A percentile compares a stretch with the other conserved stretches of the same genome.
These are phyloP conservation scores for Mylabris phalerata DNA, from an alignment of 1,140 invertebrate genomes.

Conservation along the genomic window DNA sequence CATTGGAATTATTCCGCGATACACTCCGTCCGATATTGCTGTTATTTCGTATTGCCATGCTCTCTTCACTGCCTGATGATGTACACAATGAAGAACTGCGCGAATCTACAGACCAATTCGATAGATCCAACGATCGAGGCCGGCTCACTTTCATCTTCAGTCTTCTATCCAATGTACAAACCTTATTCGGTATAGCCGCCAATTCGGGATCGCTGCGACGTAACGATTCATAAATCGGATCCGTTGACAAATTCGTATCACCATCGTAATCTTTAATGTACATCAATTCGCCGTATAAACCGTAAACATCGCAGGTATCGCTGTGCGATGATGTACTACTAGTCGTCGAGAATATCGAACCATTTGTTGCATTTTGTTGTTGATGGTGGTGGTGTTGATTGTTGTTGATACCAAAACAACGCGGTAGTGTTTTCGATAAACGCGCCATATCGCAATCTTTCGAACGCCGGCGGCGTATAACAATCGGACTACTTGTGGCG, in stretches of 20 bases:
- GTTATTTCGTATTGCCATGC: conserved; percentile 57
- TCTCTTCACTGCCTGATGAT: conserved; percentile 74
- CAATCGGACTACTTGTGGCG: conserved; percentile 58
- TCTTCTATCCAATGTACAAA: conserved; percentile 70
- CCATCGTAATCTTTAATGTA: conserved; percentile 82
- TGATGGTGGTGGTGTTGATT: too few relatives aligned
- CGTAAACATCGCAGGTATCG: conserved; percentile 77
- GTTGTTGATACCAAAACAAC: conserved; percentile 46
- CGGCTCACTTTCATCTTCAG: conserved; percentile 72
- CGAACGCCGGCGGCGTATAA: conserved; percentile 58
- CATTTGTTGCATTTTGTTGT: conserved; percentile 3
- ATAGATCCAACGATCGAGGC: conserved; percentile 73
- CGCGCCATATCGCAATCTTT: conserved; percentile 61
- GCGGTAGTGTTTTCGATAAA: conserved; percentile 70
- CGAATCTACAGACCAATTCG: conserved; percentile 83
- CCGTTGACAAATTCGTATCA: conserved; percentile 62
- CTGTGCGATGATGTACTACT: conserved; percentile 53
- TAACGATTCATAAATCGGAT: conserved; percentile 66
- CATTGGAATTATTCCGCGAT: conserved; percentile 64
- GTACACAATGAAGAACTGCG: conserved; percentile 73
- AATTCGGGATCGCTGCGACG: conserved; percentile 75
- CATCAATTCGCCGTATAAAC: conserved; percentile 82
- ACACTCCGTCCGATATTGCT: conserved; percentile 46
- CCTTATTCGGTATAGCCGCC: conserved; percentile 70
- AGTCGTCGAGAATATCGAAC: conserved; percentile 48